Base-by-base conservation (phyloP, 2,888 invertebrate species). In the Panorpa germanica region DNA sequence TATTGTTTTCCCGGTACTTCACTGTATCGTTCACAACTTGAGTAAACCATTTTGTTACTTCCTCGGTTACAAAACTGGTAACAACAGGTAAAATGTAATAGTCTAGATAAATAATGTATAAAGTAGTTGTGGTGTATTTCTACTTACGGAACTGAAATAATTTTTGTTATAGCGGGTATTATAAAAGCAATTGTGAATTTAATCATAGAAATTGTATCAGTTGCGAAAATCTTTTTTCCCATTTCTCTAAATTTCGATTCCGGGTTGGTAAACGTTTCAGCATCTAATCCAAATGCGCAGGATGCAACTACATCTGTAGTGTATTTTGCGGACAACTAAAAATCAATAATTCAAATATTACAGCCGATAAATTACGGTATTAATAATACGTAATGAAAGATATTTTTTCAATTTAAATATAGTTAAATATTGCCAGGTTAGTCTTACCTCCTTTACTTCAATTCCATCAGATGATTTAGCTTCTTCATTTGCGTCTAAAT, bases 21-120 rank as follows among this genome's bases (percentile, higher is more conserved):
- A 60, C 55, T 1, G 55, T 58, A 32, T 49, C 48, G 36, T 48
- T 48, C 2, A 60, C 57, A 22, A 59, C 42, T 14, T 49, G 50
- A 3, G 25, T 15, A 5, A 33, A 20, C 18, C 25, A 25, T 3
- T 4, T 10, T 17, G 28, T 29, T 3, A 29, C n/a, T 9, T 24
- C 21, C 15, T 19, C 3, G 4, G 16, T 11, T 8, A 25, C 24
- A 14, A 26, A 25, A 4, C 28, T 31, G n/a, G n/a, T n/a, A n/a
- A 14, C 4, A 13, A 19, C 8, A 25, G 23, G 27, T 22, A n/a
- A 4, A 8, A 4, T 27, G 4, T 9, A 8, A 13, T n/a, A 4
- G n/a, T 11, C 5, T 19, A 17, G 11, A 23, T 10, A 10, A 4
- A 29, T 15, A 18, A n/a, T 18, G 10, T 11, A 11, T 16, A 13